These are phyloP conservation scores for Augochlorella aurata DNA, from an alignment of 2,888 invertebrate species.

Conservation along the genomic window DNA sequence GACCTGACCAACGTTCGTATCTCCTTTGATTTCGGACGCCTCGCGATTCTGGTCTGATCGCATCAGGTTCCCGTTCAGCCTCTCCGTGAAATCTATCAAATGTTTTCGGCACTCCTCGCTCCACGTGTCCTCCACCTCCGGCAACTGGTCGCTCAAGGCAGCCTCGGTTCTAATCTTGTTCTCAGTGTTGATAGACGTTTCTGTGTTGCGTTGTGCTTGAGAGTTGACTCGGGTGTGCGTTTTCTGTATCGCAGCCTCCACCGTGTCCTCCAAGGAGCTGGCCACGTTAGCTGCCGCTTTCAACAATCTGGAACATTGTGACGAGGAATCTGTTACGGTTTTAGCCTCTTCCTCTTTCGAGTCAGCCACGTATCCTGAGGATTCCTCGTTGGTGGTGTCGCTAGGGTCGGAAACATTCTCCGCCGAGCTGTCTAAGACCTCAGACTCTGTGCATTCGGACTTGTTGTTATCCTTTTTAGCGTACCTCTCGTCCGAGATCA, in stretches of 20 bases:
- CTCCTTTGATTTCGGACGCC: conserved; percentile 76
- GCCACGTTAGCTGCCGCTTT: conserved; percentile 87
- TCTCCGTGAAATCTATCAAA: conserved; percentile 90
- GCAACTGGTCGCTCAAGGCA: conserved; percentile 33
- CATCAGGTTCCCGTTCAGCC: conserved; percentile 90
- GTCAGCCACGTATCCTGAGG: conserved; percentile 32
- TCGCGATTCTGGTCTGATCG: conserved; percentile 86
- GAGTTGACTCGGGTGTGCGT: conserved; percentile 39
- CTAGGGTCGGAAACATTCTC: conserved; percentile 54
- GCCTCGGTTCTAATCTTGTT: conserved; percentile 21
- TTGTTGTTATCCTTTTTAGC: conserved; percentile 66
- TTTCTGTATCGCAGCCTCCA: conserved; percentile 86
- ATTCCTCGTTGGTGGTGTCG: conserved; percentile 42
- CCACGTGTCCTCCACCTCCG: conserved; percentile 82
- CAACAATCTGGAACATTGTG: conserved; percentile 83
- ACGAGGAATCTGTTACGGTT: conserved; percentile 25
- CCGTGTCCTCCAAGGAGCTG: conserved; percentile 87
- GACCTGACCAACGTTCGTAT: conserved; percentile 1
- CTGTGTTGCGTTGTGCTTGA: conserved; percentile 16
- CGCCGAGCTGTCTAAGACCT: conserved; percentile 45
- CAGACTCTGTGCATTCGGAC: conserved; percentile 53
- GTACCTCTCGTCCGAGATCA: conserved; percentile 86
- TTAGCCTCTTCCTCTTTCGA: conserved; percentile 49
- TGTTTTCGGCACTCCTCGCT: conserved; percentile 87
- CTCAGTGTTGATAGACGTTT: conserved; percentile 14